These are phyloP conservation scores for pig (Sus scrofa) DNA, from an alignment of 2,113 vertebrate genomes.

Conservation along the genomic window T2T-Sscrofa CM000813.6:119650001-119650500, in stretches of 20 bases:
- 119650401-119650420: neutral
- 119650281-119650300: neutral
- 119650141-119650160: neutral
- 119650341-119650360: neutral
- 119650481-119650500: neutral
- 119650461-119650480: neutral
- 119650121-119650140: neutral
- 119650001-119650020: neutral
- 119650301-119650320: neutral
- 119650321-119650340: neutral
- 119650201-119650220: neutral
- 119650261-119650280: neutral
- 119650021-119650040: slow-evolving; percentile 19
- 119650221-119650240: neutral
- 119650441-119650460: neutral
- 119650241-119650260: slow-evolving; percentile 13
- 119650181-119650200: neutral
- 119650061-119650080: neutral
- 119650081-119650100: neutral
- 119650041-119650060: neutral
- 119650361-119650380: neutral
- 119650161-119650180: slow-evolving; percentile 11
- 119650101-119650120: neutral
- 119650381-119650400: neutral
- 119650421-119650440: neutral